Conservation (phyloP, 2,113 vertebrate species). For the Leptosomus discolor region DNA sequence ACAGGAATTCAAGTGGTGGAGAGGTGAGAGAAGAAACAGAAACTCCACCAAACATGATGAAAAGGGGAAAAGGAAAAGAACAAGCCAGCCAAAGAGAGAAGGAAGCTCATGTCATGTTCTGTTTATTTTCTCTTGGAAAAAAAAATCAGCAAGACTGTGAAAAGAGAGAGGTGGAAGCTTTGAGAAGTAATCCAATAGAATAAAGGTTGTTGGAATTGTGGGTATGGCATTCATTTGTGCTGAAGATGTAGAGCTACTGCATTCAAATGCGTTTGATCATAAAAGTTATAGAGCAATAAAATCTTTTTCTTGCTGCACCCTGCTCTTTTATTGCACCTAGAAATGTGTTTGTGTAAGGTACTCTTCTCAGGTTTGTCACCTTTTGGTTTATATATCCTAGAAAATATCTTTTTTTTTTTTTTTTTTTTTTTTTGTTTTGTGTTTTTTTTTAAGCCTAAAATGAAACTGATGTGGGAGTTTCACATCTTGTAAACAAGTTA, state of each 20-base stretch:
- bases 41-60: not conserved
- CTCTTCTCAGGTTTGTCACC: not conserved
- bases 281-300: not conserved
- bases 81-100: not conserved
- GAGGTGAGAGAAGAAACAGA: not conserved
- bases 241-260: not conserved
- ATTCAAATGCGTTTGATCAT: slow-evolving; percentile 16
- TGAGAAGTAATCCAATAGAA: slow-evolving; percentile 24
- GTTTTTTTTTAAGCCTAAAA: not conserved
- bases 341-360: not conserved
- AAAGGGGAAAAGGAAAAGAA: not conserved
- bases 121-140: slow-evolving; percentile 26
- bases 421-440: too few relatives aligned
- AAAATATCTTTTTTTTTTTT: not conserved
- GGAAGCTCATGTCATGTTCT: not conserved
- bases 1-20: not conserved
- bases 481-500: not conserved
- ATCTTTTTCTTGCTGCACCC: not conserved
- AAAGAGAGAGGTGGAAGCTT: slow-evolving; percentile 28
- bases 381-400: not conserved
- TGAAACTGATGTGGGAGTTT: not conserved
- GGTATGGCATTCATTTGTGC: not conserved
- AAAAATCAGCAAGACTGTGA: not conserved
- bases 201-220: slow-evolving; percentile 1
- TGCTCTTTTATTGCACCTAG: not conserved